Conservation (phyloP, 1,140 invertebrate genomes). For the Epicauta chinensis region DNA sequence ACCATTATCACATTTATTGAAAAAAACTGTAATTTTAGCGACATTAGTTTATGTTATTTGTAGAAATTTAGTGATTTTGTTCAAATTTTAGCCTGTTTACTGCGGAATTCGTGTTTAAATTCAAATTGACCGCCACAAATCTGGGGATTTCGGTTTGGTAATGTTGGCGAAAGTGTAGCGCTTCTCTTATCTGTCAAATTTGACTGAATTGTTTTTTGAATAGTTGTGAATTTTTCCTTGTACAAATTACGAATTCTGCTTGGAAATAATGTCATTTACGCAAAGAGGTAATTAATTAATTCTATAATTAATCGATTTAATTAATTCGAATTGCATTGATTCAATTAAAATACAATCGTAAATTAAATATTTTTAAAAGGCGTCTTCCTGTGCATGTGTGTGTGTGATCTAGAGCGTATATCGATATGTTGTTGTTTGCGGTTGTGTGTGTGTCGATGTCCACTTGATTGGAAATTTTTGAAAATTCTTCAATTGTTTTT, state of each 20-base stretch:
- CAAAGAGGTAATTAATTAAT: constrained; percentile 19
- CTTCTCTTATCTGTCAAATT: constrained; percentile 33
- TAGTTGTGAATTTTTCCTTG: constrained; percentile 22
- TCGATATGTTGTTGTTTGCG: too few relatives aligned
- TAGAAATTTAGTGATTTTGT: too few relatives aligned
- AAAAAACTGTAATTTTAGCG: too few relatives aligned
- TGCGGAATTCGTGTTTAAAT: too few relatives aligned
- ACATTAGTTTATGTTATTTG: too few relatives aligned
- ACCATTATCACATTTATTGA: too few relatives aligned
- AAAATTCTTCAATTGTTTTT: constrained; percentile 1
- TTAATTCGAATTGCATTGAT: neutral
- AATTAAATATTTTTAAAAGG: constrained; percentile 12
- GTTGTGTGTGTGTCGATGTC: too few relatives aligned
- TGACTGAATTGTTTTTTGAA: constrained; percentile 34
- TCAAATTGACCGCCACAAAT: neutral
- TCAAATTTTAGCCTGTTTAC: too few relatives aligned
- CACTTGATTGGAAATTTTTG: constrained; percentile 16
- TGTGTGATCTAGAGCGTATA: neutral
- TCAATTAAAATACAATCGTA: neutral
- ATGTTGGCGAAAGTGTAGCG: constrained; percentile 22
- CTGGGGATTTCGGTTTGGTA: constrained; percentile 13
- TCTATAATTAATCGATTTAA: neutral
- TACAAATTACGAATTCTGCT: constrained; percentile 13
- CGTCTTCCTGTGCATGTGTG: constrained; percentile 13
- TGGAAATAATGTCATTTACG: constrained; percentile 21